Base-by-base conservation (phyloP, 2,888 invertebrate species). In the Actias luna region DNA sequence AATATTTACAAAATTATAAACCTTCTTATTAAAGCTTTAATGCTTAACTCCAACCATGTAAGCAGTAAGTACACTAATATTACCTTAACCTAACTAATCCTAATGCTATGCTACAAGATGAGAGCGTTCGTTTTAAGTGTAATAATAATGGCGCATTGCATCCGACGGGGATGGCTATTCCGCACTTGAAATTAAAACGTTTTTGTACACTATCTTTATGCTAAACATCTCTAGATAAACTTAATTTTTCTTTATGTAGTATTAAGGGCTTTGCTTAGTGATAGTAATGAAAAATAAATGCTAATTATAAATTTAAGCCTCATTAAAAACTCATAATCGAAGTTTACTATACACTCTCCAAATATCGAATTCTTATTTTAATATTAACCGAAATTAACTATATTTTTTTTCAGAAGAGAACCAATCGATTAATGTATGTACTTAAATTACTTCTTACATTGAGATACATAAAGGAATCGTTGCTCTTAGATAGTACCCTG, bases 91-190 rank as follows among this genome's bases (percentile, higher is more conserved):
- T 55, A n/a, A 29, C 27, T 29, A 50, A 50, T 50, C 46, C 22
- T 50, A 50, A 50, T 50, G 3, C 46, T 55, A 29, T 29, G 29
- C 55, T 55, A n/a, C 55, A 55, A 55, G 29, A 55, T 55, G 29
- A 55, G 8, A 55, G 29, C 55, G 55, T 5, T 55, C 55, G 2
- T 55, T 55, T 29, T 55, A 55, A n/a, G 29, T n/a, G 29, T 55
- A 29, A 55, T 55, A 55, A 55, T 55, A 55, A 55, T 29, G 29
- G 29, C 16, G 55, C 29, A 29, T 55, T 29, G 55, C 55, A 29
- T 55, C 29, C 29, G 2, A 55, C 29, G 52, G n/a, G 29, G 55
- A 55, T 7, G 55, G 55, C 29, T 55, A 55, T n/a, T 55, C 7
- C 55, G 29, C 55, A 29, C 29, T 55, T 7, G 7, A 55, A 55